These are phyloP conservation scores for Tachina lurida DNA, from an alignment of 2,888 invertebrate genomes.

Conservation along the genomic window DNA sequence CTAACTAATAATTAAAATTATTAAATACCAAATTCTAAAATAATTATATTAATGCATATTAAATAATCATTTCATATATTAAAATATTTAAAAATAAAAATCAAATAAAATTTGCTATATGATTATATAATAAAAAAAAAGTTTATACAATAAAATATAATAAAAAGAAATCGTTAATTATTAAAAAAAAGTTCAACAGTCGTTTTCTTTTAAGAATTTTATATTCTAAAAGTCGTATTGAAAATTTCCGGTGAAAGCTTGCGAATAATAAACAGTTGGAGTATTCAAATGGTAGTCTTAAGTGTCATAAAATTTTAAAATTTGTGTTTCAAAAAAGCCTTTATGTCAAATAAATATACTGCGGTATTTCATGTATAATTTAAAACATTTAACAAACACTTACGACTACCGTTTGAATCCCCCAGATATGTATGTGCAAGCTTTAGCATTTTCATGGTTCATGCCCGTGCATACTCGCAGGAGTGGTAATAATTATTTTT, in stretches of 20 bases:
- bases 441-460: too few relatives aligned
- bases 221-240: background rate
- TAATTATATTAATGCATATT: constrained; percentile 64
- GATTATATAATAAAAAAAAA: constrained; percentile 65
- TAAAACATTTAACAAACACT: too few relatives aligned
- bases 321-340: too few relatives aligned
- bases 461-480: too few relatives aligned
- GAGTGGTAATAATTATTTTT: too few relatives aligned
- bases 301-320: too few relatives aligned
- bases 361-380: too few relatives aligned
- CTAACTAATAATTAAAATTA: constrained; percentile 43
- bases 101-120: constrained; percentile 69
- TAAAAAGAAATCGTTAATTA: constrained; percentile 75
- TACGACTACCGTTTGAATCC: too few relatives aligned
- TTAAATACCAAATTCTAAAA: constrained; percentile 67
- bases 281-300: too few relatives aligned
- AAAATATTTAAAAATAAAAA: constrained; percentile 17
- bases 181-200: constrained; percentile 16
- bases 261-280: too few relatives aligned
- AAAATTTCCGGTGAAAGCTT: background rate
- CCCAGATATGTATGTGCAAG: too few relatives aligned
- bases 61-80: constrained; percentile 69
- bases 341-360: too few relatives aligned
- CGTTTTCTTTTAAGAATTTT: background rate
- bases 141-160: constrained; percentile 75